Conservation (phyloP, 2,113 vertebrate species). For the Pseudorectes ferrugineus region DNA sequence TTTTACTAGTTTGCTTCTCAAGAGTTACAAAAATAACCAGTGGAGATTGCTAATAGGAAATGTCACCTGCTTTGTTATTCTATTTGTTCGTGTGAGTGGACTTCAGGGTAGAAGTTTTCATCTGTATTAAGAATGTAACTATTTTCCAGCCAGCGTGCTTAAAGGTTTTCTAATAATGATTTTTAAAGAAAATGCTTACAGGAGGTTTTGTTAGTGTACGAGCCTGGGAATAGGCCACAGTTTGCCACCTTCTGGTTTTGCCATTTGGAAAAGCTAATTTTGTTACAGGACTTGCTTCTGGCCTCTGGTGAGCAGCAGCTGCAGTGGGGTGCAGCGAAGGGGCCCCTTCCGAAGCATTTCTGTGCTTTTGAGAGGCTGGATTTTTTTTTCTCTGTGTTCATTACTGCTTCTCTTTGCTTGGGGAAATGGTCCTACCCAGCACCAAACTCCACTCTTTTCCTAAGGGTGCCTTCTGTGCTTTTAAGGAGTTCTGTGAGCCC, state of each 20-base stretch:
- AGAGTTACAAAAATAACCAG: background rate
- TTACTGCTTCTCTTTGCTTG: background rate
- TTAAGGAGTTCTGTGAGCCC: background rate
- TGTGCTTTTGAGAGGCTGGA: background rate
- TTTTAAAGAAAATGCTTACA: background rate
- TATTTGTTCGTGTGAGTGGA: background rate
- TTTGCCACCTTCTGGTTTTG: constrained; percentile 42
- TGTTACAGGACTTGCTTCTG: background rate
- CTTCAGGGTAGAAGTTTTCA: background rate
- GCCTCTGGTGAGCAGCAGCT: background rate
- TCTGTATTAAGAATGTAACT: background rate
- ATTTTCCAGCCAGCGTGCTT: background rate
- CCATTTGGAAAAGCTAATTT: constrained; percentile 50
- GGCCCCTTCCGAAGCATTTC: background rate
- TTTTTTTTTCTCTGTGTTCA: background rate
- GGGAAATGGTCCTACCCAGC: background rate
- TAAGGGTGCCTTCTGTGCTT: background rate
- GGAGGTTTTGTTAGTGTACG: background rate
- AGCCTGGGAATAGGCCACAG: constrained; percentile 8
- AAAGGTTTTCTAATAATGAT: background rate
- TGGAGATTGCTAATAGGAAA: background rate
- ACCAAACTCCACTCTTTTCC: background rate
- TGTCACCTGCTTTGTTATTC: background rate
- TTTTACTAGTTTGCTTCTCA: background rate
- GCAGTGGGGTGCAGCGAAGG: background rate